Base-by-base conservation (phyloP, 2,113 vertebrate species). In the Nestor notabilis region DNA sequence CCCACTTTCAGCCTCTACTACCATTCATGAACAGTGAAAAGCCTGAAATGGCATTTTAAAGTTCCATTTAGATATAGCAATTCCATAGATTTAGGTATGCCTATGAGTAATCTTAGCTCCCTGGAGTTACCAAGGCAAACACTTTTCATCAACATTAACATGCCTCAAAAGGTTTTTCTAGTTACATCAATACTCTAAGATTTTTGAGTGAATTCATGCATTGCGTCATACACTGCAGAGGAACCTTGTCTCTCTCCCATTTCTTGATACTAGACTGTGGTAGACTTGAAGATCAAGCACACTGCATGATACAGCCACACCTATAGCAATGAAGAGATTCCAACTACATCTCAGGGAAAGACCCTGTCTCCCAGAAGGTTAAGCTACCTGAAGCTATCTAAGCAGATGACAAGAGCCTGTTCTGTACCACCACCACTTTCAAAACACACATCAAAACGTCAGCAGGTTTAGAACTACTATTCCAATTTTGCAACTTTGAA, bases 41-140 rank as follows among this genome's bases (percentile, higher is more conserved):
- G 5, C 1, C 24, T 4, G 2, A 70, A 61, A 33, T 11, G 0
- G 0, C 44, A 2, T 13, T 37, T 68, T 10, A 0, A 5, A 11
- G 4, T 13, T 24, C 27, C 9, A 11, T 2, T 18, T 25, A 6
- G 43, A 5, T 5, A 11, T 0, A 2, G 10, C 2, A 6, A 15
- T 20, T 19, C 44, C 39, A 3, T 2, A 6, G 21, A 33, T 60
- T 25, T 18, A 53, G 17, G 28, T 27, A 25, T 8, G 19, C 27
- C 25, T 60, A 4, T 4, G 0, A 37, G 35, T 0, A 58, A 12
- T 12, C 39, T 87, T 70, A 64, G 15, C 23, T 72, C 20, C 24
- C 18, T 2, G 27, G 11, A 25, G 7, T 25, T 35, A 13, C 1
- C 27, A 68, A 25, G 6, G 10, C 19, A 41, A 49, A 21, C 3